Evolutionary conservation across 2,888 invertebrate species (phyloP).

Genomic region (Neoitamus cyanurus): DNA sequence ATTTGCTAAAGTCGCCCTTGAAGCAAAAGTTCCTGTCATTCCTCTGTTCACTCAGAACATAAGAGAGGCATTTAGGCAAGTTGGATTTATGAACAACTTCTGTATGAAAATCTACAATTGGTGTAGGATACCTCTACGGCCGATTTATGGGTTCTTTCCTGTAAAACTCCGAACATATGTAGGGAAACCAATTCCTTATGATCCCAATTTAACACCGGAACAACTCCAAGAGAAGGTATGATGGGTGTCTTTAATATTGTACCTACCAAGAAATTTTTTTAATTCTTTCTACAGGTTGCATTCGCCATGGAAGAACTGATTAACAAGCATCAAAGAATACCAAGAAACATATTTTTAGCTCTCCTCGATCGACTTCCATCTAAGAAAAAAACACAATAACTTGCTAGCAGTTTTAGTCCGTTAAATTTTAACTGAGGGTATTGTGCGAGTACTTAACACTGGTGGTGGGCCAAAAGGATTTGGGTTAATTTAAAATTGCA

Average conservation of each 20-base stretch:
- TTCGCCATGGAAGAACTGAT: constrained; percentile 81
- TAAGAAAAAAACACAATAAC: constrained; percentile 48
- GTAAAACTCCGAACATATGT: constrained; percentile 92
- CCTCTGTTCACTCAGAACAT: constrained; percentile 97
- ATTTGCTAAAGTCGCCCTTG: constrained; percentile 95
- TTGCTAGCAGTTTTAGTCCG: background rate
- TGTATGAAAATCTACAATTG: constrained; percentile 78
- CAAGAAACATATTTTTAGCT: constrained; percentile 87
- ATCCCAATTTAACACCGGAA: constrained; percentile 81
- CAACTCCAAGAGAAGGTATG: constrained; percentile 81
- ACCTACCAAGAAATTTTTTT: constrained; percentile 6
- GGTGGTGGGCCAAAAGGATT: background rate
- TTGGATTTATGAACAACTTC: constrained; percentile 79
- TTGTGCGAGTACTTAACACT: background rate
- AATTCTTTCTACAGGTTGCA: constrained; percentile 74
- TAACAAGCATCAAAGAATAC: constrained; percentile 82
- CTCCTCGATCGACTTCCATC: constrained; percentile 72
- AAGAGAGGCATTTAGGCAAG: constrained; percentile 92
- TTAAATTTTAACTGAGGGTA: background rate
- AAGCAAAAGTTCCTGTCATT: constrained; percentile 92
- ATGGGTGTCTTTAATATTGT: background rate
- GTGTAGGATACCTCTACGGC: constrained; percentile 89
- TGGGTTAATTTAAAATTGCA: background rate
- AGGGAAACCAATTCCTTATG: constrained; percentile 84
- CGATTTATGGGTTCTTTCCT: constrained; percentile 97